A percentile compares a stretch with the other conserved stretches of the same genome.
Evolutionary conservation across 2,797 vertebrate species (phyloP).

Genomic region (Danio albolineatus): DNA sequence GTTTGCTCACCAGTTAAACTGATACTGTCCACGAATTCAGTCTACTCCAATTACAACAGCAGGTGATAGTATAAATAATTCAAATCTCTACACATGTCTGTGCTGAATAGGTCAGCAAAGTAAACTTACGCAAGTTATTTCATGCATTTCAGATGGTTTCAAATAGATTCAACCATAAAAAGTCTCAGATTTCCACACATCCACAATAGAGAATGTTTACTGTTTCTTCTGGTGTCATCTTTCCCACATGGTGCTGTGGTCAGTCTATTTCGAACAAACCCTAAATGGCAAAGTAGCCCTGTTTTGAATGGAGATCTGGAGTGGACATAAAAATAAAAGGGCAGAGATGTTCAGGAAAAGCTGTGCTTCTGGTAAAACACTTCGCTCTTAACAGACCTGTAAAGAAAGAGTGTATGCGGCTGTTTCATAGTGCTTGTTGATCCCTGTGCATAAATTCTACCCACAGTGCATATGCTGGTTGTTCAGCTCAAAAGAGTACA

Average conservation of each 20-base stretch:
- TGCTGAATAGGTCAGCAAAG: neutral
- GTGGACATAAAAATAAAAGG: neutral
- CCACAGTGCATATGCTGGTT: neutral
- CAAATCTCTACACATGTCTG: neutral
- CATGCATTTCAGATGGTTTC: neutral
- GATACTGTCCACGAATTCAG: neutral
- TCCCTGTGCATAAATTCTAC: slow-evolving; percentile 6
- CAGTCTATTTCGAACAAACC: slow-evolving; percentile 13
- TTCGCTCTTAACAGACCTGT: neutral
- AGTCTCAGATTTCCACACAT: neutral
- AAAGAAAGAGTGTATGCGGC: neutral
- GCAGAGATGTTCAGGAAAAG: neutral
- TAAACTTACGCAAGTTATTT: neutral
- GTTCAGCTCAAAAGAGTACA: slow-evolving; percentile 1
- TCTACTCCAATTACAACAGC: neutral
- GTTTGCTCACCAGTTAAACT: neutral
- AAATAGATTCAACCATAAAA: neutral
- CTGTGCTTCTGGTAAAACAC: slow-evolving; percentile 4
- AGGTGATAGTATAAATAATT: neutral
- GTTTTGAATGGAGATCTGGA: slow-evolving; percentile 13
- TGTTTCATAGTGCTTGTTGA: neutral
- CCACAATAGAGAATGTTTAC: neutral
- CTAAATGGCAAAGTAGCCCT: neutral
- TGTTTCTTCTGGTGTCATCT: neutral
- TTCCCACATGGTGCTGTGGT: slow-evolving; percentile 1